phyloP scores from a whole-genome alignment of 2,888 invertebrate genomes.

The Athalia cordata region DNA sequence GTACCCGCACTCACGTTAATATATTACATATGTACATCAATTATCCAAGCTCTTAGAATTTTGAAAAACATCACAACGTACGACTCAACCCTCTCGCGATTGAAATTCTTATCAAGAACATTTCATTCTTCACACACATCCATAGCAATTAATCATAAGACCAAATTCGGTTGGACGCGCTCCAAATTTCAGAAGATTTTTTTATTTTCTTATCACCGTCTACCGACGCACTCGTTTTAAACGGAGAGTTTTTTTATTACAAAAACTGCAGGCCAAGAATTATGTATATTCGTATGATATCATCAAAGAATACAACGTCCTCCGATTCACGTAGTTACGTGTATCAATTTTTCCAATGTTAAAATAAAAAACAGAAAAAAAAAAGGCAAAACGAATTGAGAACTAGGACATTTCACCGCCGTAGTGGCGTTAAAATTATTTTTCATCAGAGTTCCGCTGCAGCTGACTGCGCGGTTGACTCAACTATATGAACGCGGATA shows the following conservation, averaged over 20 bases:
- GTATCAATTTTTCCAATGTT: too few species aligned
- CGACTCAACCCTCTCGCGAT: background rate
- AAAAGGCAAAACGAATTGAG: background rate
- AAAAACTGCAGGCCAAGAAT: too few species aligned
- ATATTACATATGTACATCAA: background rate
- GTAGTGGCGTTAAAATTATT: too few species aligned
- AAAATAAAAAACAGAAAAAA: background rate
- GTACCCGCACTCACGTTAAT: background rate
- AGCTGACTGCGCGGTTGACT: too few species aligned
- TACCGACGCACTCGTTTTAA: conserved; percentile 1
- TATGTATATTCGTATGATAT: too few species aligned
- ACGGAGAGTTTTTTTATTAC: too few species aligned
- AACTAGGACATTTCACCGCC: too few species aligned
- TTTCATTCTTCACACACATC: too few species aligned
- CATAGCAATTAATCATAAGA: background rate
- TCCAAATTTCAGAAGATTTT: background rate
- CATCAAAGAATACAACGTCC: too few species aligned
- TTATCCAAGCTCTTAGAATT: background rate
- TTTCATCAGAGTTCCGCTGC: too few species aligned
- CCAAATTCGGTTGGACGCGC: background rate
- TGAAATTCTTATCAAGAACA: background rate
- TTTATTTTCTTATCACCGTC: background rate
- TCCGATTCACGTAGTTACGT: too few species aligned
- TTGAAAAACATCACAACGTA: background rate
- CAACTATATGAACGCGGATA: too few species aligned